Evolutionary conservation across 2,113 vertebrate genomes (phyloP).

Genomic region (Notarius lentiginosus): DNA sequence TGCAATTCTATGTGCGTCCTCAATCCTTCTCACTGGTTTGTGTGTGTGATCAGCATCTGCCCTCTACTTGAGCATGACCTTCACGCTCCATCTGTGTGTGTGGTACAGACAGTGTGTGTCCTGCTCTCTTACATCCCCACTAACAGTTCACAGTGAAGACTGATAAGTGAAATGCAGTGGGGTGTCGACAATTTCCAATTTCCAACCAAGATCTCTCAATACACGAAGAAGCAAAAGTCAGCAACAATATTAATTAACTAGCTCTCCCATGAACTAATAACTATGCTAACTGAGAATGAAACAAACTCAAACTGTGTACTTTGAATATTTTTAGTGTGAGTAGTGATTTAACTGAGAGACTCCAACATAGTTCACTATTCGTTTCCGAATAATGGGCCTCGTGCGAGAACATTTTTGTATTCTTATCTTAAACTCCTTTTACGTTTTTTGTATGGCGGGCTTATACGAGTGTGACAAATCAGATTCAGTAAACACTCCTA

Average conservation of each 20-base stretch:
- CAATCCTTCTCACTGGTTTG: neutral
- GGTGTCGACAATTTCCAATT: neutral
- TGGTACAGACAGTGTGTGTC: neutral
- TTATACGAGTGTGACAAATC: no score
- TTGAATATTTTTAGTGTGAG: neutral
- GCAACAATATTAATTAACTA: no score
- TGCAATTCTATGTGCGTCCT: neutral
- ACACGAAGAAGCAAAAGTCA: neutral
- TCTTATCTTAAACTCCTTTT: no score
- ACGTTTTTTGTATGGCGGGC: no score
- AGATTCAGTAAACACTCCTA: no score
- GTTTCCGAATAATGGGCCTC: neutral
- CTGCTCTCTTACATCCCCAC: neutral
- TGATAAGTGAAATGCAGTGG: neutral
- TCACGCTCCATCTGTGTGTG: slow-evolving; percentile 29
- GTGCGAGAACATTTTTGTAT: no score
- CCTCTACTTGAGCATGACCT: slow-evolving; percentile 28
- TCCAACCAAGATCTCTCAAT: neutral
- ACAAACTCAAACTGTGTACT: neutral
- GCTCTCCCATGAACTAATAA: neutral
- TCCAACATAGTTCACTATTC: neutral
- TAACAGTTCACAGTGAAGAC: neutral
- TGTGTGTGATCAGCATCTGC: slow-evolving; percentile 18
- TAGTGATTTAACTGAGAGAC: neutral
- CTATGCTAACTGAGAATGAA: neutral